A percentile compares a stretch with the other conserved stretches of the same genome.
Evolutionary conservation across 2,797 vertebrate species (phyloP).

Genomic region (Poecile montanus): DNA sequence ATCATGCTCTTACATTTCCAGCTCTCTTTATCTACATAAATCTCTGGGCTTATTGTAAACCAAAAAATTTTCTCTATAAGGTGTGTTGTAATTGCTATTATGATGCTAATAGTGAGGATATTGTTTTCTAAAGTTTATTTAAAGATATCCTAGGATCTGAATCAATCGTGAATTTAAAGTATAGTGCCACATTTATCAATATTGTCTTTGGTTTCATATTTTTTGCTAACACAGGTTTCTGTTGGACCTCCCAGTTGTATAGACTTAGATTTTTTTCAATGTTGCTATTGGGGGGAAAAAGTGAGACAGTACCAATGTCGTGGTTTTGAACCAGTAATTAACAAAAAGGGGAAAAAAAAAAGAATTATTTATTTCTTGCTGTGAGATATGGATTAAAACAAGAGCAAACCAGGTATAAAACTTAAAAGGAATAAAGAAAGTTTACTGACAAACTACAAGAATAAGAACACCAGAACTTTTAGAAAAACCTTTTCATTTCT

Average conservation of each 20-base stretch:
- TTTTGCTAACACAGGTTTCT: background rate
- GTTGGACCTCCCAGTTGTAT: background rate
- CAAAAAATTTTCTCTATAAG: accelerated
- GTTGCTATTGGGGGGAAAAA: accelerated
- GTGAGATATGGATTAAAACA: too few relatives aligned
- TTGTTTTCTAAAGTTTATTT: background rate
- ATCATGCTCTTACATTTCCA: background rate
- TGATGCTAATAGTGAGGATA: background rate
- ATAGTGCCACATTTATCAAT: background rate
- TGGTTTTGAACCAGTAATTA: too few relatives aligned
- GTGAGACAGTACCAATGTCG: background rate
- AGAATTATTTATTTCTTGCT: too few relatives aligned
- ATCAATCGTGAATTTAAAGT: background rate
- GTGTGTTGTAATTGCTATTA: background rate
- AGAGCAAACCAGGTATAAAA: too few relatives aligned
- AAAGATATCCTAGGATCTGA: background rate
- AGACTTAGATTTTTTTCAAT: background rate
- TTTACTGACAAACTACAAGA: too few relatives aligned
- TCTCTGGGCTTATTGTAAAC: background rate
- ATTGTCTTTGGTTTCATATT: background rate
- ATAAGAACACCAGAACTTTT: too few relatives aligned
- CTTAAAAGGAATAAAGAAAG: too few relatives aligned
- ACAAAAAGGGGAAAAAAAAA: too few relatives aligned
- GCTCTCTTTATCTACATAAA: background rate
- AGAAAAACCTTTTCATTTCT: too few relatives aligned